A percentile compares a stretch with the other conserved stretches of the same genome.
Conservation (phyloP, 2,888 invertebrate species). For the Harpalus rufipes region DNA sequence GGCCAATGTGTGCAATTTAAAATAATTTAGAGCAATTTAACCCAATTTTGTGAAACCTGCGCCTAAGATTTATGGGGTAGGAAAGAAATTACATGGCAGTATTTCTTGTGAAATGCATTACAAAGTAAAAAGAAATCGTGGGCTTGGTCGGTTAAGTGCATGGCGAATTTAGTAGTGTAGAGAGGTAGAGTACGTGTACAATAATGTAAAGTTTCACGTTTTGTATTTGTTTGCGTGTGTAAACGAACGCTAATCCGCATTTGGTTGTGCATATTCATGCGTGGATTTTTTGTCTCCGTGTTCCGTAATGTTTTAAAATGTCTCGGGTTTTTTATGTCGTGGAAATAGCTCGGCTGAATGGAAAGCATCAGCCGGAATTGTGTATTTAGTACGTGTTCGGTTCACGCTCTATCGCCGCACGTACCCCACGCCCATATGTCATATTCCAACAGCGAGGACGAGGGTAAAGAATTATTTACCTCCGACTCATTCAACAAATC, state of each 20-base stretch:
- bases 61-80: background rate
- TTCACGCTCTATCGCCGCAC: constrained; percentile 21
- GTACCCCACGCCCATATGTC: constrained; percentile 19
- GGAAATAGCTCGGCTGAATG: constrained; percentile 59
- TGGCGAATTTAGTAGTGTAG: constrained; percentile 35
- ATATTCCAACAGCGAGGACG: constrained; percentile 15
- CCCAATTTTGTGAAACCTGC: background rate
- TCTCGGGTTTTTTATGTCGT: constrained; percentile 58
- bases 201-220: constrained; percentile 51
- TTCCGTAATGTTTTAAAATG: constrained; percentile 68
- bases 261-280: constrained; percentile 69
- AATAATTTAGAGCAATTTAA: constrained; percentile 1
- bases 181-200: constrained; percentile 5
- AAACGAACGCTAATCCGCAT: constrained; percentile 61
- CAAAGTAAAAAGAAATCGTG: background rate
- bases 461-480: constrained; percentile 4
- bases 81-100: background rate
- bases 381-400: constrained; percentile 58
- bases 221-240: constrained; percentile 65
- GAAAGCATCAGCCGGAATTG: constrained; percentile 59
- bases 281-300: constrained; percentile 69
- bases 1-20: background rate
- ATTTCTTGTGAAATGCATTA: background rate
- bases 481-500: constrained; percentile 1
- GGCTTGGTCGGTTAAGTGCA: background rate